A percentile compares a stretch with the other conserved stretches of the same genome.
These are phyloP conservation scores for Leptothorax acervorum DNA, from an alignment of 2,888 invertebrate species.

Conservation along the genomic window DNA sequence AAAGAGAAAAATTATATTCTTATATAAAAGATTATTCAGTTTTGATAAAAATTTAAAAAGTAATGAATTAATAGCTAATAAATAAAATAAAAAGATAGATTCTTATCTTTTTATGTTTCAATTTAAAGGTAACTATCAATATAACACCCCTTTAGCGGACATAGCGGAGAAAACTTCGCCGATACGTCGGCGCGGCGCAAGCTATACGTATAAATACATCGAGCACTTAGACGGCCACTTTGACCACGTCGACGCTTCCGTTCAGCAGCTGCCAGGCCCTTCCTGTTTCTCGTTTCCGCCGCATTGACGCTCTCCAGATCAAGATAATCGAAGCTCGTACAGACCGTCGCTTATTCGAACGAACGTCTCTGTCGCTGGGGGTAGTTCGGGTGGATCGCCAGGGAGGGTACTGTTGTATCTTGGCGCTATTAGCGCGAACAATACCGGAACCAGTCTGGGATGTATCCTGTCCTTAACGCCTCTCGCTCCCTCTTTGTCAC, in stretches of 20 bases:
- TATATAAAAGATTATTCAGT: neutral
- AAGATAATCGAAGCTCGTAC: constrained; percentile 82
- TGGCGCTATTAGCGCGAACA: constrained; percentile 84
- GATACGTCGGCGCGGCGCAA: constrained; percentile 17
- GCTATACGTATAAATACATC: constrained; percentile 43
- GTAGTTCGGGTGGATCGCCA: constrained; percentile 66
- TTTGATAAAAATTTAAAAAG: neutral
- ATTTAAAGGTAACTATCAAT: constrained; percentile 1
- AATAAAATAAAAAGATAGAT: neutral
- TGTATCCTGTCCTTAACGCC: constrained; percentile 84
- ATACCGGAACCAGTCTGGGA: constrained; percentile 84
- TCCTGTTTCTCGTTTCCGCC: constrained; percentile 75
- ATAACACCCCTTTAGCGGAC: constrained; percentile 26
- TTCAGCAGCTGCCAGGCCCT: constrained; percentile 60
- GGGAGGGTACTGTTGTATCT: constrained; percentile 79
- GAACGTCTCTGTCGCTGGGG: constrained; percentile 64
- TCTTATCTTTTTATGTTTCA: neutral
- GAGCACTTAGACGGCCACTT: constrained; percentile 65
- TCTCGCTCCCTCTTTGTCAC: constrained; percentile 58
- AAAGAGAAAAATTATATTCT: too few relatives aligned
- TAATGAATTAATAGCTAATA: neutral
- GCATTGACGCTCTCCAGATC: constrained; percentile 83
- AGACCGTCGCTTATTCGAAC: constrained; percentile 75
- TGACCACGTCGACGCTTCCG: constrained; percentile 55
- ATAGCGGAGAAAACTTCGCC: constrained; percentile 1